These are phyloP conservation scores for Columba janthina DNA, from an alignment of 2,113 vertebrate species.

Conservation along the genomic window DNA sequence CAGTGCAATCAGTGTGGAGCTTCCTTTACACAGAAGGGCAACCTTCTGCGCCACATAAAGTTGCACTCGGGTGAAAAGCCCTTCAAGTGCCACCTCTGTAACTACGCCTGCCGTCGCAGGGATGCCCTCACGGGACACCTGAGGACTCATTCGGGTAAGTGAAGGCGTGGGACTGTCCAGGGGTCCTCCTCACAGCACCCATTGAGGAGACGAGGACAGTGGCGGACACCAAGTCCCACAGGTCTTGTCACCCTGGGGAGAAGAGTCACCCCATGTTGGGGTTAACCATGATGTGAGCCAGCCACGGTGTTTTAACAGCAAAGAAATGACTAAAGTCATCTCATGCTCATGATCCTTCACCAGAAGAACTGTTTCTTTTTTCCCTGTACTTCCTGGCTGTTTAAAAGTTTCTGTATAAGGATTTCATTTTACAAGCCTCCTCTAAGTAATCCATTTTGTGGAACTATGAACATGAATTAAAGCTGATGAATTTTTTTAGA, in stretches of 20 bases:
- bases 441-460: conserved; percentile 21
- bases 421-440: not conserved
- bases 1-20: conserved; percentile 98
- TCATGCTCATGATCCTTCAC: not conserved
- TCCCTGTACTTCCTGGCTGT: not conserved
- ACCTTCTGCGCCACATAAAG: conserved; percentile 98
- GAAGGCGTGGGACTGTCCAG: not conserved
- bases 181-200: fast-evolving
- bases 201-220: fast-evolving
- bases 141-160: conserved; percentile 95
- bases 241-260: not conserved
- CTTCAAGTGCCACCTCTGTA: conserved; percentile 99
- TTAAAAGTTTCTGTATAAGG: conserved; percentile 22
- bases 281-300: not conserved
- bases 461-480: not conserved
- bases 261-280: not conserved
- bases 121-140: conserved; percentile 96
- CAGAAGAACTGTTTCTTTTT: not conserved
- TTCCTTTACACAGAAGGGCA: conserved; percentile 98
- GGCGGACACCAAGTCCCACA: not conserved
- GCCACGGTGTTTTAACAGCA: not conserved
- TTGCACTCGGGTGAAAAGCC: conserved; percentile 98
- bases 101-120: conserved; percentile 95
- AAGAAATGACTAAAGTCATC: not conserved
- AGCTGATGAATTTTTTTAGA: not conserved